These are phyloP conservation scores for Aphelenchoides besseyi DNA, from an alignment of 1,140 invertebrate genomes.

Conservation along the genomic window DNA sequence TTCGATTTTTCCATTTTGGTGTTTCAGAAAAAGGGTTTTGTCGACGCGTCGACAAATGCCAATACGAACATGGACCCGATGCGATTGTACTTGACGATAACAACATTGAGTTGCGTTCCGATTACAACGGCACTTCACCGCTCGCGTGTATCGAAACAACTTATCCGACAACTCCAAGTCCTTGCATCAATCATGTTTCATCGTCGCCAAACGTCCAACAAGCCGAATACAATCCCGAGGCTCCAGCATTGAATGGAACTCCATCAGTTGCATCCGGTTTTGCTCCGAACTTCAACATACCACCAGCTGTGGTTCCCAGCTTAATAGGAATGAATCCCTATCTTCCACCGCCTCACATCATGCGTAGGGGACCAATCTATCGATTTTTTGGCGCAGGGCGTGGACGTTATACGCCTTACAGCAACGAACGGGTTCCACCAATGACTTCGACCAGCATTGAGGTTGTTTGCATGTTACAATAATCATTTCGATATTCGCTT, in stretches of 20 bases:
- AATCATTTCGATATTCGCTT: constrained; percentile 66
- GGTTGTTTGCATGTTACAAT: constrained; percentile 66
- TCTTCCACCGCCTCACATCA: not conserved
- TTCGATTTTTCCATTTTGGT: constrained; percentile 12
- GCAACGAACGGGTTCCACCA: not conserved
- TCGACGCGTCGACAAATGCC: constrained; percentile 86
- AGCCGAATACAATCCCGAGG: constrained; percentile 10
- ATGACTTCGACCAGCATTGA: constrained; percentile 46
- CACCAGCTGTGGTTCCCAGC: not conserved
- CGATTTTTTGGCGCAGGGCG: not conserved
- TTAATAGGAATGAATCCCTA: constrained; percentile 8
- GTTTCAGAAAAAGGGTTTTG: constrained; percentile 82
- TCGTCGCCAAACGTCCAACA: not conserved
- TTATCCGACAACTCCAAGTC: not conserved
- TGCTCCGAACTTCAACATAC: not conserved
- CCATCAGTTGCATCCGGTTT: not conserved
- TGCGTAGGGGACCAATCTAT: not conserved
- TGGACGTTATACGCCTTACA: not conserved
- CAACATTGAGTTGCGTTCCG: not conserved
- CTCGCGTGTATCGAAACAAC: not conserved
- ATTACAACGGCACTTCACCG: not conserved
- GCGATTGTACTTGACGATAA: constrained; percentile 84
- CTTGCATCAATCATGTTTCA: no score
- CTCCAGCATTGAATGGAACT: not conserved
- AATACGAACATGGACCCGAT: constrained; percentile 87